A percentile compares a stretch with the other conserved stretches of the same genome.
phyloP scores from a whole-genome alignment of 2,888 invertebrate genomes.

The Maniola hyperantus region DNA sequence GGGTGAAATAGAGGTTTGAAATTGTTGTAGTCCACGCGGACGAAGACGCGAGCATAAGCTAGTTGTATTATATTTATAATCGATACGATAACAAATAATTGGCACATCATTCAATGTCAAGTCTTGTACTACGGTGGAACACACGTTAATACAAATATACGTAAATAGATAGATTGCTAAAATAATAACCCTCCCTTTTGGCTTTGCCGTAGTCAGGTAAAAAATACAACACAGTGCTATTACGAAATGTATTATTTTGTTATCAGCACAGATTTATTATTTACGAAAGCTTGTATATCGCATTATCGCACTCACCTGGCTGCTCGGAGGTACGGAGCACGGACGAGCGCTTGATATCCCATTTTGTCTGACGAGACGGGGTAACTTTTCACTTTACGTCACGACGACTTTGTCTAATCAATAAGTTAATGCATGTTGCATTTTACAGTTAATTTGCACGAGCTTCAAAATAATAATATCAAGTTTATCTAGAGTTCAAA shows the following conservation, averaged over 20 bases:
- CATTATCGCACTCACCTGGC: conserved; percentile 52
- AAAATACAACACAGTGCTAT: neutral
- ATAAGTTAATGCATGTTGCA: conserved; percentile 47
- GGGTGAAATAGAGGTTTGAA: too few relatives aligned
- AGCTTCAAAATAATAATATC: conserved; percentile 10
- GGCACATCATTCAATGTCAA: too few relatives aligned
- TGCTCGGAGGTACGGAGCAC: conserved; percentile 44
- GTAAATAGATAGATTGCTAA: too few relatives aligned
- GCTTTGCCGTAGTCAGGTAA: too few relatives aligned
- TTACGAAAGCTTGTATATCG: conserved; percentile 29
- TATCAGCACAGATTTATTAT: neutral
- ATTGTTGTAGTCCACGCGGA: too few relatives aligned
- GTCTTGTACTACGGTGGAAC: too few relatives aligned
- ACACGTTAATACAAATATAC: too few relatives aligned
- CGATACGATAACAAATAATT: too few relatives aligned
- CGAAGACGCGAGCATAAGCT: too few relatives aligned
- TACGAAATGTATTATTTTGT: neutral
- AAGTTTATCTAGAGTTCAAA: conserved; percentile 3
- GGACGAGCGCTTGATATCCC: conserved; percentile 52
- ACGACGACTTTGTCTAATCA: conserved; percentile 54
- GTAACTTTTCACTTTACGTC: conserved; percentile 56
- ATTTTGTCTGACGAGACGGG: conserved; percentile 60
- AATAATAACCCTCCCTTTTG: too few relatives aligned
- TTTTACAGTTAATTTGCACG: conserved; percentile 46
- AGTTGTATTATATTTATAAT: too few relatives aligned